Evolutionary conservation across 2,888 invertebrate genomes (phyloP).

Genomic region (Noctua janthe): DNA sequence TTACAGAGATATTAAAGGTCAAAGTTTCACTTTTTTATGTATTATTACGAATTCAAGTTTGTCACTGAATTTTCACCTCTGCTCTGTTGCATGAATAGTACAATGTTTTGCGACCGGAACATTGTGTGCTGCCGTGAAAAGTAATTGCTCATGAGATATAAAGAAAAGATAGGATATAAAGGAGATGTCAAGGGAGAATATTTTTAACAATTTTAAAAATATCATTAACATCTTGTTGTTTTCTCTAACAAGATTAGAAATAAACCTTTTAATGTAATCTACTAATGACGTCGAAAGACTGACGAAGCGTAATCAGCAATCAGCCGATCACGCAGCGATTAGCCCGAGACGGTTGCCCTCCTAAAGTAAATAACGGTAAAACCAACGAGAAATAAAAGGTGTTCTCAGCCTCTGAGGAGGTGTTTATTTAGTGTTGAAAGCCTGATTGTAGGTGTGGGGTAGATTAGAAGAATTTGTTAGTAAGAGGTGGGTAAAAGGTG

Average conservation of each 20-base stretch:
- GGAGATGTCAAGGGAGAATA: neutral
- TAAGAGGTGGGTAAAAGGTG: neutral
- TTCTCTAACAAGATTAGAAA: constrained; percentile 8
- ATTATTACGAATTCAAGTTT: neutral
- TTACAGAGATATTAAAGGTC: neutral
- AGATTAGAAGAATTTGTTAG: constrained; percentile 17
- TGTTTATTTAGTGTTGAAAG: constrained; percentile 38
- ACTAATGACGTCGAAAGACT: constrained; percentile 1
- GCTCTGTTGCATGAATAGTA: neutral
- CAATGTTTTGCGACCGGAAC: neutral
- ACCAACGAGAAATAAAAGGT: constrained; percentile 25
- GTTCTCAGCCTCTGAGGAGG: constrained; percentile 19
- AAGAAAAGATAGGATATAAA: no score
- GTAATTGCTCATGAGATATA: neutral
- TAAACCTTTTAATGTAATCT: constrained; percentile 17
- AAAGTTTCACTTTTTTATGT: neutral
- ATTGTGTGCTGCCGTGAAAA: neutral
- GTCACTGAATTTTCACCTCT: neutral
- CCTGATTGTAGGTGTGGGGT: constrained; percentile 12
- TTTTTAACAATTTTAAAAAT: neutral
- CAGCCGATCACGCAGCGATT: constrained; percentile 41
- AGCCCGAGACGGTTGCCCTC: neutral
- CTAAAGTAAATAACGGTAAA: constrained; percentile 34
- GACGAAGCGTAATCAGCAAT: constrained; percentile 37
- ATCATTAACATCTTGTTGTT: neutral